Conservation (phyloP, 2,113 vertebrate genomes). For the Rissa tridactyla region DNA sequence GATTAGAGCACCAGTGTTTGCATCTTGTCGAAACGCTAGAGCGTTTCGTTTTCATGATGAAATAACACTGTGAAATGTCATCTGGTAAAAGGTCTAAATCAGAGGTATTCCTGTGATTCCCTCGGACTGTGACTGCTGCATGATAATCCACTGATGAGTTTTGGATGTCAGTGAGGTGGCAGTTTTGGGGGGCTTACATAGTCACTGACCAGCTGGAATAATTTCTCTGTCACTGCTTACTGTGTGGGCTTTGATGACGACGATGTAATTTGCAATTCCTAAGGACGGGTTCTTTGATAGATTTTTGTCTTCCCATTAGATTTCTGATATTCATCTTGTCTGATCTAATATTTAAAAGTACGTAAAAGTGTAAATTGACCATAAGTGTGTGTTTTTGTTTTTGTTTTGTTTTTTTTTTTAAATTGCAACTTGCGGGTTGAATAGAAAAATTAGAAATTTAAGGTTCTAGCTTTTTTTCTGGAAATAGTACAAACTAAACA, state of each 20-base stretch:
- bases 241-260: not conserved
- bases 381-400: not conserved
- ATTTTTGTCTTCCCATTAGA: not conserved
- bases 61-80: not conserved
- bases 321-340: not conserved
- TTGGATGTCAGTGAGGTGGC: not conserved
- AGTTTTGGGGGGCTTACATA: not conserved
- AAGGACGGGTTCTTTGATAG: not conserved
- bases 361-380: not conserved
- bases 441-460: not conserved
- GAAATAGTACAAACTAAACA: not conserved
- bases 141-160: not conserved
- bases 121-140: fast-evolving
- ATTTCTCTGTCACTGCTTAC: not conserved
- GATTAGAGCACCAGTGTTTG: not conserved
- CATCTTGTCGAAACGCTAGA: not conserved
- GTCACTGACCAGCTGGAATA: not conserved
- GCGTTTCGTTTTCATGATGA: not conserved
- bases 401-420: not conserved
- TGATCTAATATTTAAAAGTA: not conserved
- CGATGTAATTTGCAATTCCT: not conserved
- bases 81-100: not conserved
- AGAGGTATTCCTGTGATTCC: not conserved
- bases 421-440: not conserved
- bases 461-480: not conserved